A percentile compares a stretch with the other conserved stretches of the same genome.
Evolutionary conservation across 1,140 invertebrate genomes (phyloP).

Genomic region (Drosophila pectinifera): DNA sequence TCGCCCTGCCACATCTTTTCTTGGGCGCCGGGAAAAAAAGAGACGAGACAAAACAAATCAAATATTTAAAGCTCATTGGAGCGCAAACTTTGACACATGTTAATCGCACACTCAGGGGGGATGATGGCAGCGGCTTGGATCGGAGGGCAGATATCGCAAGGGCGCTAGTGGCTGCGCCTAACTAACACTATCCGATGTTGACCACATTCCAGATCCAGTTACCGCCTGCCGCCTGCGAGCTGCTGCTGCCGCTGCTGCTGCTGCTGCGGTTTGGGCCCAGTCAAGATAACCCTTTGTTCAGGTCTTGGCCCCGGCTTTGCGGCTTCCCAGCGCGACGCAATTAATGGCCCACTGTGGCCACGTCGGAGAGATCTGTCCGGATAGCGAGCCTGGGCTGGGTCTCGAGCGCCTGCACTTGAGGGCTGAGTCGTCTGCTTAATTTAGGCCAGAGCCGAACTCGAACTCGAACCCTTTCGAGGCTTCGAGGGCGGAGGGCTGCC

Average conservation of each 20-base stretch:
- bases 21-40: neutral
- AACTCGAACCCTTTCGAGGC: constrained; percentile 39
- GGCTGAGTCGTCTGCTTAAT: constrained; percentile 56
- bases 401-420: constrained; percentile 45
- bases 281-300: constrained; percentile 61
- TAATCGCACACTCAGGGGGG: constrained; percentile 27
- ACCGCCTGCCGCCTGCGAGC: constrained; percentile 25
- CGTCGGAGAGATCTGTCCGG: constrained; percentile 26
- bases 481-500: constrained; percentile 29
- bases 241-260: neutral
- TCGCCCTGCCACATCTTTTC: constrained; percentile 24
- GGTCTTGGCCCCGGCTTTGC: constrained; percentile 52
- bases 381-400: constrained; percentile 5
- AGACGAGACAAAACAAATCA: constrained; percentile 68
- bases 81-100: constrained; percentile 79
- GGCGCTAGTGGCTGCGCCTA: constrained; percentile 39
- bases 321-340: constrained; percentile 59
- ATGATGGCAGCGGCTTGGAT: constrained; percentile 30
- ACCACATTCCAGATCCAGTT: constrained; percentile 43
- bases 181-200: constrained; percentile 48
- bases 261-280: constrained; percentile 6
- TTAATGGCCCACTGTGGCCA: constrained; percentile 54
- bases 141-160: constrained; percentile 35
- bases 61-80: constrained; percentile 82
- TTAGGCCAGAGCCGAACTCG: constrained; percentile 32